Evolutionary conservation across 2,888 invertebrate genomes (phyloP), one percentile per base, ranked within the genome.

Genomic region (Acronicta aceris): DNA sequence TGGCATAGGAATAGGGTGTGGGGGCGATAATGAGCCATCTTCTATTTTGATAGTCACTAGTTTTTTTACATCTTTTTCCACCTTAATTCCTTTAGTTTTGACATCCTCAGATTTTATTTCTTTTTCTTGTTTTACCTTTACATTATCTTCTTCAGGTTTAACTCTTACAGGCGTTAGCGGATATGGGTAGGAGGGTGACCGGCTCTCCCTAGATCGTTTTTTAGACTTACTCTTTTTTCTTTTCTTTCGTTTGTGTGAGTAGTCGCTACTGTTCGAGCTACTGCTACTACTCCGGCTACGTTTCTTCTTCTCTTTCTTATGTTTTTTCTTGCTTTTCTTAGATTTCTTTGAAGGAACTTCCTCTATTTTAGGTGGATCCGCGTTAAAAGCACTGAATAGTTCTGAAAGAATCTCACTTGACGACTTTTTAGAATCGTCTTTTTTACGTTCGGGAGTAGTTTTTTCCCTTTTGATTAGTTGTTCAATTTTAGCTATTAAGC

Each of bases 331-430:
- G 71, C 89, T 95, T 74, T 95, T 96, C 74, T 95, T 95, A 1
- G 93, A 87, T 72, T 93, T 93, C 70, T 90, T 92, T 78, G 78
- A 80, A 71, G 85, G 79, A 74, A 82, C 88, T 59, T 88, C 92
- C 65, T 88, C 94, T 41, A 96, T 89, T 74, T 95, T 95, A 30
- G 95, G 97, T 13, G 97, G 97, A 71, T 95, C 96, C 2, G 97
- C 97, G 88, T 97, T 97, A 82, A 97, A 97, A 25, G 96, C 96
- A 79, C 97, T 95, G 81, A 98, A 98, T 0, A 98, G 91, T 89
- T 98, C 98, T 0, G 97, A 97, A 17, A 98, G 94, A 79, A 98
- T 98, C 89, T 98, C 97, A 84, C 95, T 96, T 0, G 97, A 97
- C 8, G 97, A 96, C 85, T 97, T 97, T 38, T 93, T 85, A 10